Conservation (phyloP, 2,888 invertebrate genomes). For the Lapara coniferarum region DNA sequence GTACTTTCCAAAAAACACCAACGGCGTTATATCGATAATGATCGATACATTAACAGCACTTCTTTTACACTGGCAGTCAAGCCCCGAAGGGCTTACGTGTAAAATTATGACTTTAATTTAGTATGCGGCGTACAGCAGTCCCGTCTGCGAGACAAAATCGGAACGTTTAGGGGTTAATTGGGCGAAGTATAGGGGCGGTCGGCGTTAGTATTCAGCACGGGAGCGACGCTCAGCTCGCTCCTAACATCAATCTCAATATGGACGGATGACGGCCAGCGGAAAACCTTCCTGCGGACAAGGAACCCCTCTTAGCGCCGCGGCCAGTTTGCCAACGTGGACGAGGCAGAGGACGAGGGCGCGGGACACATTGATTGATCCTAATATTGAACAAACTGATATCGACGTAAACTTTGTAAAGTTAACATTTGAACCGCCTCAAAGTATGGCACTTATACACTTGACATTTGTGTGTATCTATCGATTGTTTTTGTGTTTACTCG, state of each 20-base stretch:
- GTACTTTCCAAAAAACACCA: neutral
- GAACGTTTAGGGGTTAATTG: conserved; percentile 72
- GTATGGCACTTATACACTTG: neutral
- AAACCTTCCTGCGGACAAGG: conserved; percentile 71
- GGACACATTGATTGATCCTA: conserved; percentile 70
- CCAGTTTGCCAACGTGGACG: conserved; percentile 29
- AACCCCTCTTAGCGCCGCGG: conserved; percentile 71
- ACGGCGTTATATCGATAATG: neutral
- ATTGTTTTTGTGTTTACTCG: neutral
- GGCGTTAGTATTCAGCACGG: conserved; percentile 76
- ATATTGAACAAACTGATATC: conserved; percentile 30
- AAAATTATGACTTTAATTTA: conserved; percentile 75
- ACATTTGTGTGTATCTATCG: neutral
- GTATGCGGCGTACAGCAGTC: conserved; percentile 74
- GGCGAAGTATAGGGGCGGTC: conserved; percentile 70
- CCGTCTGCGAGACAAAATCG: conserved; percentile 64
- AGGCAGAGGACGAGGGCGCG: conserved; percentile 31
- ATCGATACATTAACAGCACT: conserved; percentile 17
- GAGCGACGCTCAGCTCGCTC: conserved; percentile 61
- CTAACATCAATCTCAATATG: conserved; percentile 82
- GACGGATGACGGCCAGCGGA: conserved; percentile 75
- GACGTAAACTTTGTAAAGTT: conserved; percentile 12
- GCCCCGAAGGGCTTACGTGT: conserved; percentile 42
- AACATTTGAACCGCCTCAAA: neutral
- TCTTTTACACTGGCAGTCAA: conserved; percentile 5